Evolutionary conservation across 2,888 invertebrate genomes (phyloP), one percentile per base, ranked within the genome.

Genomic region (Andrena hattorfiana): DNA sequence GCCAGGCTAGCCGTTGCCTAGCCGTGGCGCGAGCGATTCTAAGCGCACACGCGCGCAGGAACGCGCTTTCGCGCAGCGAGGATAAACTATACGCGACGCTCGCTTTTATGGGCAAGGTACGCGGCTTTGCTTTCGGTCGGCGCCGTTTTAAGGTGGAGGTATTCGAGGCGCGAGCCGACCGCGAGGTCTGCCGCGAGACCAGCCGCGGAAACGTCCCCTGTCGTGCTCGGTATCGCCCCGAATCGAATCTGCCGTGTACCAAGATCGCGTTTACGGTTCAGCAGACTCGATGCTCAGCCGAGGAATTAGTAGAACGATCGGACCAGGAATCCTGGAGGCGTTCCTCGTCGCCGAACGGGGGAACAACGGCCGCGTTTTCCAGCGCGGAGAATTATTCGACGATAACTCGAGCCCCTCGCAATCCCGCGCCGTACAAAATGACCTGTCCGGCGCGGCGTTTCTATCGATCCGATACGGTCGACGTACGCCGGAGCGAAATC

Each of bases 391-490:
- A 66, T 75, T 71, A 70, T 69, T 72, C 62, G 63, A 20, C 72
- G 77, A 79, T 77, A 77, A 75, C 63, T 64, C 35, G 23, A 13
- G 62, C n/a, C 69, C 13, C 23, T 26, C 35, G 49, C 77, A 74
- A 83, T 86, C 78, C 66, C 64, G 8, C 54, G 77, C 62, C 49
- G 60, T 26, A 76, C 66, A 78, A 42, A 42, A 83, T 64, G 64
- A 51, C 70, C 60, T 62, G 64, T 51, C 48, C 54, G 63, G 60
- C 20, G 54, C 42, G 35, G 70, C 77, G 67, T 84, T 84, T 79
- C 79, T 77, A 87, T 87, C 87, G 77, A 85, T 83, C 35, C 69
- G 84, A 85, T 69, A 87, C 84, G 87, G 74, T 86, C 67, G 32
- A 49, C 62, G 82, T 64, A 60, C 84, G 76, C 59, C 68, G 80